Evolutionary conservation across 2,113 vertebrate species (phyloP).

Genomic region (Aplodontia rufa): DNA sequence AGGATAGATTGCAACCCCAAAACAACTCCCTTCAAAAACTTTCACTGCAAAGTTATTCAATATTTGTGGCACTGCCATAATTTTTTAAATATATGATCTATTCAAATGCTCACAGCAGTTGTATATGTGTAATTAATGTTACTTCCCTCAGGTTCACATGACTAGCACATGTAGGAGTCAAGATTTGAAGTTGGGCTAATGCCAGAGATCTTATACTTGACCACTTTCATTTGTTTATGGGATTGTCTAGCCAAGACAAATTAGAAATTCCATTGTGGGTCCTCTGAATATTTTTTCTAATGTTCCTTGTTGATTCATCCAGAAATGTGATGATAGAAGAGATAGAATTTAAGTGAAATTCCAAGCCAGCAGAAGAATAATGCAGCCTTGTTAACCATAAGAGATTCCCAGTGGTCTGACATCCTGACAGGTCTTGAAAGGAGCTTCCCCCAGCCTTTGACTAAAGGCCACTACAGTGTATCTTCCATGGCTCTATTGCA

Average conservation of each 20-base stretch:
- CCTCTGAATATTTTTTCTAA: background rate
- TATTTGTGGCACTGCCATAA: background rate
- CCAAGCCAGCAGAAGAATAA: background rate
- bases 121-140: background rate
- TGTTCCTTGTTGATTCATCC: background rate
- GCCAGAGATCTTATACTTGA: background rate
- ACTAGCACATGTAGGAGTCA: background rate
- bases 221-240: background rate
- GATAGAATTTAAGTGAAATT: background rate
- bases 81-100: background rate
- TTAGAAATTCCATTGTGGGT: background rate
- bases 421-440: background rate
- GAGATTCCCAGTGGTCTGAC: background rate
- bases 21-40: background rate
- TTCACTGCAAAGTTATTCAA: background rate
- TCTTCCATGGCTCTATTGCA: background rate
- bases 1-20: background rate
- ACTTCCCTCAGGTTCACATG: background rate
- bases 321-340: background rate
- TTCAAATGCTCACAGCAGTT: background rate
- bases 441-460: background rate
- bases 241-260: background rate
- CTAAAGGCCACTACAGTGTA: background rate
- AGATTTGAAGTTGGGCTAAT: background rate
- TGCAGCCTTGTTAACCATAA: background rate